Base-by-base conservation (phyloP, 2,888 invertebrate species). In the Chesias legatella region DNA sequence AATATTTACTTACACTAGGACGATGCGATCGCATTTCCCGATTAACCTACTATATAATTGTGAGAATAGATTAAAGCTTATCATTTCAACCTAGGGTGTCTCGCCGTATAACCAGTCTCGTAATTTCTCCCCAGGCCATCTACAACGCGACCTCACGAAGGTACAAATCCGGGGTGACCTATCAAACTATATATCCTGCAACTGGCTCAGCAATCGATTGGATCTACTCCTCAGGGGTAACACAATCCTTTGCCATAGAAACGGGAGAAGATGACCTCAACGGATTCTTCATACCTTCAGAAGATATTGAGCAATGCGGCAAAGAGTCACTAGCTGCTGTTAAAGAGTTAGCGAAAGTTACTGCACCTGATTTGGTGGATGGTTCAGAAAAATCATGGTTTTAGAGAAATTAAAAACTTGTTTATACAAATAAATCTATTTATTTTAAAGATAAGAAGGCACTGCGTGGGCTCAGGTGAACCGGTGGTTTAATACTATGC, bases 381-480 rank as follows among this genome's bases (percentile, higher is more conserved):
- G 47, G 35, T 33, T 25, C 21, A 9, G 17, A 6, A 6, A 25
- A 44, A 4, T 24, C 50, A 1, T 66, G 66, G 67, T 63, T 63
- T 37, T 53, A 36, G 53, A 9, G 37, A 34, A 50, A 58, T 56
- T 60, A 51, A 59, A 60, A 52, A 29, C 25, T 27, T 7, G 7
- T 27, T 33, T 66, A 70, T 61, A 70, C 55, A 74, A 74, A 74
- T 70, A 68, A 46, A 56, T 40, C 54, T 58, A 59, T 69, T 69
- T 69, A 67, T 66, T 70, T 51, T 45, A 48, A 49, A 58, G 53
- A 51, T 53, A 58, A 51, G 20, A 73, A 73, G 71, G 70, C 76
- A 76, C 73, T 60, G 62, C 56, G 62, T 53, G 45, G 49, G 30
- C 30, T 36, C 28, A 31, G 33, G 39, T 38, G 31, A 43, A 40